These are phyloP conservation scores for Hipposideros armiger DNA, from an alignment of 2,113 vertebrate species.

Conservation along the genomic window DNA sequence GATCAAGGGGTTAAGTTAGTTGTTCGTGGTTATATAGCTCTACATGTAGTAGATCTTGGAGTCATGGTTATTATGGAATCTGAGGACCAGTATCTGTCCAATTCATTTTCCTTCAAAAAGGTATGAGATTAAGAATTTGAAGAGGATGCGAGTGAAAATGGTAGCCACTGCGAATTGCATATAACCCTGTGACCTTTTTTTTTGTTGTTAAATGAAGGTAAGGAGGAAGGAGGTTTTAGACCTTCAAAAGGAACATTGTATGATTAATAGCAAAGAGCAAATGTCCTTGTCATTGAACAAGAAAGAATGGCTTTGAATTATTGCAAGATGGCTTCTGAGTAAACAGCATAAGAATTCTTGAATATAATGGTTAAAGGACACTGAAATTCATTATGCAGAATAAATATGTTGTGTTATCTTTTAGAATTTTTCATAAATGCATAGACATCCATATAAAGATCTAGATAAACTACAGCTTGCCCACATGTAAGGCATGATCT, in stretches of 20 bases:
- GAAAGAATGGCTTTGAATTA: background rate
- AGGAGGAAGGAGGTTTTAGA: background rate
- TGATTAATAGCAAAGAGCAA: background rate
- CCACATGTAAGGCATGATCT: background rate
- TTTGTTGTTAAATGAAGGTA: background rate
- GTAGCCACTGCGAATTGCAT: background rate
- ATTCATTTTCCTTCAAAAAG: background rate
- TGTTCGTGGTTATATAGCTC: background rate
- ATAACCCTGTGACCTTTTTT: background rate
- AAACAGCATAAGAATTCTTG: background rate
- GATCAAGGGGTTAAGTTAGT: background rate
- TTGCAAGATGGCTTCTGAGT: conserved; percentile 11
- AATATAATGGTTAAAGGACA: background rate
- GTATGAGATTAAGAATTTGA: background rate
- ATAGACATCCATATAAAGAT: background rate
- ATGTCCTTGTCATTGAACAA: background rate
- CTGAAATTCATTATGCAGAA: background rate
- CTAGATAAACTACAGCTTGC: background rate
- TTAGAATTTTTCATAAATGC: conserved; percentile 27
- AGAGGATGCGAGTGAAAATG: background rate
- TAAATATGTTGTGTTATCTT: background rate
- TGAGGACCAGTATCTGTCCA: background rate
- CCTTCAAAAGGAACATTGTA: background rate
- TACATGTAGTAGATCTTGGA: background rate
- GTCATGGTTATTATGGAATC: conserved; percentile 37